Evolutionary conservation across 2,888 invertebrate genomes (phyloP).

Genomic region (Trachelus stipa): DNA sequence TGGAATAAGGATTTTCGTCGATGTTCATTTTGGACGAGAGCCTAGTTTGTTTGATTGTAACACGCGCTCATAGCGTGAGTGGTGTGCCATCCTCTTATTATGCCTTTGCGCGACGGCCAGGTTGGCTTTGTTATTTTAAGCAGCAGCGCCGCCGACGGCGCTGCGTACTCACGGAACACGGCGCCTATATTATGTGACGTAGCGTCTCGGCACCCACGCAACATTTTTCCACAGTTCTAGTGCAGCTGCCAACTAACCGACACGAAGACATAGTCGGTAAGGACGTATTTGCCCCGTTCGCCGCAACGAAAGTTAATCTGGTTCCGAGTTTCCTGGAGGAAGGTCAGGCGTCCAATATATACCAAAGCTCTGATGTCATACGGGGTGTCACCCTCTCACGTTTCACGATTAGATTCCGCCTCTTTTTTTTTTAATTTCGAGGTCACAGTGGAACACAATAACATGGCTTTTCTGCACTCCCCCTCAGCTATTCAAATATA

Average conservation of each 20-base stretch:
- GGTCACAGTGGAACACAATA: neutral
- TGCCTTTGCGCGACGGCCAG: neutral
- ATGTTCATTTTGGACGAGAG: neutral
- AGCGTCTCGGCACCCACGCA: constrained; percentile 48
- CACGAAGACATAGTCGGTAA: neutral
- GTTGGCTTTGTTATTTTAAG: constrained; percentile 6
- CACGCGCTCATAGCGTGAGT: neutral
- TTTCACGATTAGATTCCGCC: neutral
- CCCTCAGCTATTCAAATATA: neutral
- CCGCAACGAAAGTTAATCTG: neutral
- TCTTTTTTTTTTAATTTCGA: neutral
- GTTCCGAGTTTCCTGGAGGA: neutral
- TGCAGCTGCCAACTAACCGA: neutral
- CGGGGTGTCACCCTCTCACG: neutral
- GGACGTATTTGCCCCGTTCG: neutral
- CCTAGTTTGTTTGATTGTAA: neutral
- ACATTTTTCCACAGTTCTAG: constrained; percentile 11
- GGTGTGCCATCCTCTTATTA: neutral
- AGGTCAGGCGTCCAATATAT: neutral
- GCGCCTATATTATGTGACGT: constrained; percentile 44
- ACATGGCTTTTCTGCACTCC: neutral
- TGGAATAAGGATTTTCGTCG: neutral
- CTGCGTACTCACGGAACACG: constrained; percentile 22
- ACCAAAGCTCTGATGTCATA: neutral
- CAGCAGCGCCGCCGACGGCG: neutral